Evolutionary conservation across 2,113 vertebrate genomes (phyloP), one percentile per base, ranked within the genome.

Genomic region (Carassius carassius): DNA sequence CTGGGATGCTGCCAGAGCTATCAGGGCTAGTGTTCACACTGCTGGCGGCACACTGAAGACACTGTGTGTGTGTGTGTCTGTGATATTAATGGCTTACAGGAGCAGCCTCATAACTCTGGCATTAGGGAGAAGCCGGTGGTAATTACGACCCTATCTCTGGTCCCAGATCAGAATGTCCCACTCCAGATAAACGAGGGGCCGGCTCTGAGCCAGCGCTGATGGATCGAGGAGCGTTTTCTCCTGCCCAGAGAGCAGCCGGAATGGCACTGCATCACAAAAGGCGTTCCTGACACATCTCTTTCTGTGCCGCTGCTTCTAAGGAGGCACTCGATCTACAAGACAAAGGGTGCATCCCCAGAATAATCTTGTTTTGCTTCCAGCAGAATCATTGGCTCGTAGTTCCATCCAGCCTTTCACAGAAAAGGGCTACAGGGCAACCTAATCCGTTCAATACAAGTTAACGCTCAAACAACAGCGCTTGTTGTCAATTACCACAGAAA

Each of bases 71-170:
- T 44, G 72, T 29, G 75, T 51, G 56, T 73, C 51, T 62, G 19
- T 1, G 82, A 84, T 86, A 89, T 86, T 88, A 89, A 89, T 85
- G 86, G 78, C 37, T n/a, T 29, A 74, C 54, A 51, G 44, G 49
- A 86, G 65, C 63, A 65, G 56, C 44, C 84, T 90, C 84, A 84
- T 85, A 79, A 87, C 69, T 70, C 60, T 56, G 82, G 16, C 37
- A 75, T 86, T 84, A 83, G 62, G 70, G 63, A 81, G 32, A 78
- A 23, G 70, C 63, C 56, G 7, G 16, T 63, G 41, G 81, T 84
- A 86, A 90, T 89, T 87, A 89, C 79, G 70, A 54, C 44, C 60
- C 62, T 63, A 82, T 87, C 81, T 25, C 72, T 44, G n/a, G 21
- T 70, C 67, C 65, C 23, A 60, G 8, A 81, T 82, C 11, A 17